These are phyloP conservation scores for Tautogolabrus adspersus DNA, from an alignment of 2,113 vertebrate genomes.

Conservation along the genomic window DNA sequence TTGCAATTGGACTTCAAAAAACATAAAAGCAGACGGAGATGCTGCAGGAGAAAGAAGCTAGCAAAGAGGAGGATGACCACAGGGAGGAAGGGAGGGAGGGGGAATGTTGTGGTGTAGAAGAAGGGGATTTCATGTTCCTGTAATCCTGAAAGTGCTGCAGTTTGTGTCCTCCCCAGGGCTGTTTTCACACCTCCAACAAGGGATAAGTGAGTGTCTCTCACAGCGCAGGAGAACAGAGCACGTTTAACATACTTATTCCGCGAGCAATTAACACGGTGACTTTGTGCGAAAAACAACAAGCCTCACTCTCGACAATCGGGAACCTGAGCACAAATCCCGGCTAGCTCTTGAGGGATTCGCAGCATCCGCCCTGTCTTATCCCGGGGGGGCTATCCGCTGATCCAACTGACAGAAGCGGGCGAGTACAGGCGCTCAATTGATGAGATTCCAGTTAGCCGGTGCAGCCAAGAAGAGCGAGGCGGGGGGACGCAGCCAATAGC, in stretches of 20 bases:
- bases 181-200: slow-evolving; percentile 66
- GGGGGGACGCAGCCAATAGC: slow-evolving; percentile 60
- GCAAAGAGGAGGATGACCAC: slow-evolving; percentile 23
- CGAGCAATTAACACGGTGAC: slow-evolving; percentile 69
- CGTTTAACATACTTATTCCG: slow-evolving; percentile 61
- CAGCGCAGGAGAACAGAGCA: slow-evolving; percentile 16
- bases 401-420: slow-evolving; percentile 55
- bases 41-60: slow-evolving; percentile 25
- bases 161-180: slow-evolving; percentile 53
- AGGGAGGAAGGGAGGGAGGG: slow-evolving; percentile 18
- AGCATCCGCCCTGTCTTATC: slow-evolving; percentile 45
- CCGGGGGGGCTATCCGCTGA: slow-evolving; percentile 47
- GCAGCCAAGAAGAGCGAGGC: slow-evolving; percentile 58
- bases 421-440: slow-evolving; percentile 54
- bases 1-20: slow-evolving; percentile 2
- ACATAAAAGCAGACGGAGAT: not conserved
- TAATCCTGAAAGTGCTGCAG: slow-evolving; percentile 66
- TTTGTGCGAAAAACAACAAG: slow-evolving; percentile 61
- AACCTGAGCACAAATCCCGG: slow-evolving; percentile 37
- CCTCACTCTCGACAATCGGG: slow-evolving; percentile 21
- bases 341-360: slow-evolving; percentile 49
- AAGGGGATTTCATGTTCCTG: slow-evolving; percentile 68
- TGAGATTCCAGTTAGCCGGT: slow-evolving; percentile 61
- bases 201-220: slow-evolving; percentile 61
- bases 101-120: slow-evolving; percentile 46